Conservation (phyloP, 2,797 vertebrate species). For the Diplodus puntazzo region DNA sequence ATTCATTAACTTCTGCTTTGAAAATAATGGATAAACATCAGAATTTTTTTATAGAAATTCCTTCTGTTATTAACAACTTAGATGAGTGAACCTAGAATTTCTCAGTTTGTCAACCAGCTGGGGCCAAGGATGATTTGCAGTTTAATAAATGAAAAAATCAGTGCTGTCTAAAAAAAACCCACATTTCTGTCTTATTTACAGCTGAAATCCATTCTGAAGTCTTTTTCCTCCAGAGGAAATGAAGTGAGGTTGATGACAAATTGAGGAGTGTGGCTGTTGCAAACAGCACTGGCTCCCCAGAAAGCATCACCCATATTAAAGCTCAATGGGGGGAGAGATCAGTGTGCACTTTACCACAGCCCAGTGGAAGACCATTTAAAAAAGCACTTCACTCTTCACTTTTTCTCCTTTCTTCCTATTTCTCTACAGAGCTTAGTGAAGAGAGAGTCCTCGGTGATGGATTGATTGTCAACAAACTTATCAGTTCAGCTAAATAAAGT, state of each 20-base stretch:
- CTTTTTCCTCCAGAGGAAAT: slow-evolving; percentile 15
- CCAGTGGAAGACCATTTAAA: slow-evolving; percentile 22
- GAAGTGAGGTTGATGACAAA: slow-evolving; percentile 21
- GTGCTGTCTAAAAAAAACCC: background rate
- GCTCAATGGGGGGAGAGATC: slow-evolving; percentile 29
- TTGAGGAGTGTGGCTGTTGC: slow-evolving; percentile 4
- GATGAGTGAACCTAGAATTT: background rate
- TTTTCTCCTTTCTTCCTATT: background rate
- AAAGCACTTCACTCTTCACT: slow-evolving; percentile 28
- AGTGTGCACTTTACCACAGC: background rate
- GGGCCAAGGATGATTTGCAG: background rate
- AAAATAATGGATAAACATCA: background rate
- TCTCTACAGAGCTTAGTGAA: slow-evolving; percentile 1
- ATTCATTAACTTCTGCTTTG: background rate
- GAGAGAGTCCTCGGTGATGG: slow-evolving; percentile 18
- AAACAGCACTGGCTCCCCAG: background rate
- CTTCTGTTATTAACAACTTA: background rate
- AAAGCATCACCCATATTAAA: slow-evolving; percentile 23
- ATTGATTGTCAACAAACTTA: slow-evolving; percentile 18
- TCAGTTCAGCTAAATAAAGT: background rate
- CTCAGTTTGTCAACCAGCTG: background rate
- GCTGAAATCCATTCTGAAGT: background rate
- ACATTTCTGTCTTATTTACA: slow-evolving; percentile 15
- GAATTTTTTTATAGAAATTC: background rate
- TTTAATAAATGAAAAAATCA: background rate